phyloP scores from a whole-genome alignment of 2,797 vertebrate species.

The Epinephelus malabaricus region DNA sequence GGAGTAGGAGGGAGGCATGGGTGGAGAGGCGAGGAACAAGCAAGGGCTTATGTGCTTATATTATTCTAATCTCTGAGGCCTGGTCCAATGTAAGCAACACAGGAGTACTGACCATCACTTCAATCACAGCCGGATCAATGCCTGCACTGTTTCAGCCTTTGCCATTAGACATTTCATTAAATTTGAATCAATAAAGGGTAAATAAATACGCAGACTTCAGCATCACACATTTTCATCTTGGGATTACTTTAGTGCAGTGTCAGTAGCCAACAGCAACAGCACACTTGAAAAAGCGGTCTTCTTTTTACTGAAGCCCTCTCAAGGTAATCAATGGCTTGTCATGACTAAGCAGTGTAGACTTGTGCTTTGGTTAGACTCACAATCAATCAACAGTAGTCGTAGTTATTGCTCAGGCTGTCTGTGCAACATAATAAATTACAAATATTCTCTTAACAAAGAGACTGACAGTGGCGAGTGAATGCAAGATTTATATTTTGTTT shows the following conservation, averaged over 20 bases:
- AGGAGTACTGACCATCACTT: constrained; percentile 83
- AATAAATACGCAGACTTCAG: constrained; percentile 78
- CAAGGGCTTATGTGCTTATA: constrained; percentile 81
- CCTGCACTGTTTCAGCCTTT: constrained; percentile 75
- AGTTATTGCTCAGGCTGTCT: not conserved
- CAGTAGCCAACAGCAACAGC: constrained; percentile 61
- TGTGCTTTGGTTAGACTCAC: constrained; percentile 16
- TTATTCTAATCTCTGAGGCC: constrained; percentile 87
- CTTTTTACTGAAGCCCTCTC: constrained; percentile 35
- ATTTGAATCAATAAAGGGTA: constrained; percentile 78
- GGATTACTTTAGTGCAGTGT: constrained; percentile 63
- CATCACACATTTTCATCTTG: constrained; percentile 72
- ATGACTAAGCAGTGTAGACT: constrained; percentile 17
- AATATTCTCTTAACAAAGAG: not conserved
- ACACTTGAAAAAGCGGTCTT: constrained; percentile 37
- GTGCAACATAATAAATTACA: not conserved
- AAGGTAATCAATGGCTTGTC: constrained; percentile 39
- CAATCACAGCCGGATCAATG: constrained; percentile 84
- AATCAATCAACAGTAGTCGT: constrained; percentile 21
- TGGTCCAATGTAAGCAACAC: constrained; percentile 85
- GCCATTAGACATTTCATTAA: constrained; percentile 83
- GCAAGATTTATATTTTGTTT: constrained; percentile 11
- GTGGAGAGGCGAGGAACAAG: constrained; percentile 77
- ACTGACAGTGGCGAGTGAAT: not conserved
- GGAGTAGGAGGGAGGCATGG: constrained; percentile 28